Evolutionary conservation across 2,797 vertebrate species (phyloP).

Genomic region (Lophius americanus): DNA sequence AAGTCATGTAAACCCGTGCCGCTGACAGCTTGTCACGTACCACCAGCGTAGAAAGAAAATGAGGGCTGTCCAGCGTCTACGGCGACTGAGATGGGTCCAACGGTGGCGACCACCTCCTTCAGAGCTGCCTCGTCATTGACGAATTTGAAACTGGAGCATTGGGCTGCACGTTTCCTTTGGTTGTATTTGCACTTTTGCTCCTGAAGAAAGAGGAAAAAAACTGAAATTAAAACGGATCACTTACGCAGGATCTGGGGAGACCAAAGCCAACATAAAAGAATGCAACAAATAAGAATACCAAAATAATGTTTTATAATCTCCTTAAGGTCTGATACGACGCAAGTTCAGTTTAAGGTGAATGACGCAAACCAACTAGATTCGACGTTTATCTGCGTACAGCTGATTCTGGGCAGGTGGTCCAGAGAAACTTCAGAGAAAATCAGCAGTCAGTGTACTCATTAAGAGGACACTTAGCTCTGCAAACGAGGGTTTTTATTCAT

Average conservation of each 20-base stretch:
- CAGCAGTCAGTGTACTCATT: not conserved
- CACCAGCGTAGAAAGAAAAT: slow-evolving; percentile 85
- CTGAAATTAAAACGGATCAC: too few relatives aligned
- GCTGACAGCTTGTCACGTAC: slow-evolving; percentile 54
- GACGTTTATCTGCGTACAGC: too few relatives aligned
- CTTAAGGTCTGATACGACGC: too few relatives aligned
- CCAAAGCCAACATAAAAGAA: not conserved
- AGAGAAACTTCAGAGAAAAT: too few relatives aligned
- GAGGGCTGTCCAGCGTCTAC: slow-evolving; percentile 80
- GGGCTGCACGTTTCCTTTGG: slow-evolving; percentile 77
- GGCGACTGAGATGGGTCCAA: slow-evolving; percentile 88
- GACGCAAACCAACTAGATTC: too few relatives aligned
- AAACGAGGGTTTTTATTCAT: not conserved
- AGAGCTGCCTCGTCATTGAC: slow-evolving; percentile 76
- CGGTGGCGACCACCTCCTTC: slow-evolving; percentile 78
- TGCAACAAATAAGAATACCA: not conserved
- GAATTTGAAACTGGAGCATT: slow-evolving; percentile 81
- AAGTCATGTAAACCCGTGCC: not conserved
- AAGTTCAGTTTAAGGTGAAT: not conserved
- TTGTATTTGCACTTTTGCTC: slow-evolving; percentile 81
- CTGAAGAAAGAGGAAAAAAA: slow-evolving; percentile 59
- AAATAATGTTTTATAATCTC: not conserved
- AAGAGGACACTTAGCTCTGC: slow-evolving; percentile 9
- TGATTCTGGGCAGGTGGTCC: not conserved
- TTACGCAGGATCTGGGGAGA: not conserved